These are phyloP conservation scores for Cryptoblepharus egeriae DNA, from an alignment of 2,797 vertebrate genomes.

Conservation along the genomic window DNA sequence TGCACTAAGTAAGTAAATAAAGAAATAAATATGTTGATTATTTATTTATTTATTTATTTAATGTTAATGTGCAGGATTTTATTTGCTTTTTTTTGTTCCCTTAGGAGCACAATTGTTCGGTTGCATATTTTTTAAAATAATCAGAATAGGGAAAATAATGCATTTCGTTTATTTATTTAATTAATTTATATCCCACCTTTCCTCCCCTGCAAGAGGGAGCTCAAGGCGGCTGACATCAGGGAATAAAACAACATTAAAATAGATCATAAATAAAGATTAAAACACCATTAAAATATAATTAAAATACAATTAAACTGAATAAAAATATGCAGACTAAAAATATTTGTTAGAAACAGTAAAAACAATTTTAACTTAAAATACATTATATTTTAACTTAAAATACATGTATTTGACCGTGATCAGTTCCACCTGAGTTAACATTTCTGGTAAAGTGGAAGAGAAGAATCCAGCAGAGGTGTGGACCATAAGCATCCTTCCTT, in stretches of 20 bases:
- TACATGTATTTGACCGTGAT: not conserved
- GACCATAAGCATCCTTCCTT: constrained; percentile 3
- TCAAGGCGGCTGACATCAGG: no score
- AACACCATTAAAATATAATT: no score
- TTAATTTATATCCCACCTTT: no score
- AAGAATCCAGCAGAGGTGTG: not conserved
- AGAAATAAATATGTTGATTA: not conserved
- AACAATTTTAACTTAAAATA: no score
- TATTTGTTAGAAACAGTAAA: no score
- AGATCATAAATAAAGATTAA: no score
- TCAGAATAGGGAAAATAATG: not conserved
- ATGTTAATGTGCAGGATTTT: not conserved
- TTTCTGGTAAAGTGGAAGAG: not conserved
- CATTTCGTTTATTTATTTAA: no score
- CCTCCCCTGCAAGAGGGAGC: no score
- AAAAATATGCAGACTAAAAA: no score
- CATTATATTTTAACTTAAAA: not conserved
- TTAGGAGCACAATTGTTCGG: not conserved
- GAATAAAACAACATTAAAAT: no score
- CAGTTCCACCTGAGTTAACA: not conserved
- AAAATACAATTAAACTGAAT: no score
- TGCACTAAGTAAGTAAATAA: not conserved
- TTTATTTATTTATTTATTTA: no score
- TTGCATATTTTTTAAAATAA: not conserved
- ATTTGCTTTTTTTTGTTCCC: not conserved